phyloP scores from a whole-genome alignment of 2,113 vertebrate genomes.

The Oxygymnocypris stewartii region DNA sequence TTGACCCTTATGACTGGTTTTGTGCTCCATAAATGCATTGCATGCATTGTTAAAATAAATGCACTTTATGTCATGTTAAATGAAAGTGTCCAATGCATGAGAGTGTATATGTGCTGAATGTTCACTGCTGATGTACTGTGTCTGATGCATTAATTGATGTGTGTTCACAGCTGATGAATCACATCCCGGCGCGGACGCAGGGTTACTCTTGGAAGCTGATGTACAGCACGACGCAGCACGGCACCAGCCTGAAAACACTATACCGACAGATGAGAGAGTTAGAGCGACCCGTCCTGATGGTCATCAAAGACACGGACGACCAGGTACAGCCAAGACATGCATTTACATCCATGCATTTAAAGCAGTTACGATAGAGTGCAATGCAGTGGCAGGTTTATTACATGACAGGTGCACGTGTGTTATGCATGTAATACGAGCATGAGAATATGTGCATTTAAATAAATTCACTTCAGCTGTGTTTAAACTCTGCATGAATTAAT shows the following conservation, averaged over 20 bases:
- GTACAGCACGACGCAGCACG: constrained; percentile 87
- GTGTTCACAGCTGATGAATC: constrained; percentile 76
- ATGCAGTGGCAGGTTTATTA: no score
- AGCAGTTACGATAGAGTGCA: background rate
- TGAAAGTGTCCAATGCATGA: background rate
- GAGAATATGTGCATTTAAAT: no score
- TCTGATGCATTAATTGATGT: background rate
- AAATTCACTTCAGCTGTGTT: no score
- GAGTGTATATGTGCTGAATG: no score
- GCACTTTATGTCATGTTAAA: background rate
- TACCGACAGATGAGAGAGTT: constrained; percentile 84
- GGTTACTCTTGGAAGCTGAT: constrained; percentile 85
- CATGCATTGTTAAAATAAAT: no score
- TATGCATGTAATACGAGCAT: background rate
- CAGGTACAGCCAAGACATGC: constrained; percentile 76
- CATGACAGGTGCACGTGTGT: background rate
- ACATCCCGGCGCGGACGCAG: constrained; percentile 85
- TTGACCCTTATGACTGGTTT: no score
- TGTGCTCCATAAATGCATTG: no score
- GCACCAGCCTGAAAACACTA: constrained; percentile 91
- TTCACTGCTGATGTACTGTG: no score
- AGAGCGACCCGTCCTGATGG: constrained; percentile 88
- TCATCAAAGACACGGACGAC: constrained; percentile 92
- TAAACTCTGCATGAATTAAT: no score
- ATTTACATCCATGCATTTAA: background rate